Base-by-base conservation (phyloP, 2,113 vertebrate genomes). In the Carassius auratus region DNA sequence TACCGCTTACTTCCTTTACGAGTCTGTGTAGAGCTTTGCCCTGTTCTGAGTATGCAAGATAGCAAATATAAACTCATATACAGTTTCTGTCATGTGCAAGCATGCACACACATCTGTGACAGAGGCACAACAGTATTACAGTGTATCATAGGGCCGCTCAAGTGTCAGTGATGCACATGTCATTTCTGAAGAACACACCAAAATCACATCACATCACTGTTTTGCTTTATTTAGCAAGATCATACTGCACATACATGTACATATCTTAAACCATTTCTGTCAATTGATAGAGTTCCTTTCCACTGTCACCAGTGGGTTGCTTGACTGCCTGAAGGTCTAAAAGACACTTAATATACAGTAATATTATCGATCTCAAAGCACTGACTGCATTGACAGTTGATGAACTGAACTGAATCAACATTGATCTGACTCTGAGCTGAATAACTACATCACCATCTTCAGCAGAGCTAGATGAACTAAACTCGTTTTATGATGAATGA, bases 1-100 rank as follows among this genome's bases (percentile, higher is more conserved):
- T 36, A 84, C 62, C n/a, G 19, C 79, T 42, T 33, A 64, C 66
- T 87, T 86, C 83, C 84, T 50, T 69, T 79, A 8, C 33, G 36
- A 50, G 42, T 38, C 52, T 50, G 73, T 57, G 30, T 52, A 76
- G 74, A 23, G 19, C 52, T 76, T 76, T 85, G 52, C 61, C 21
- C 59, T 81, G 76, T 66, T 69, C 13, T 66, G 7, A 66, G 13
- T 79, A 8, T 15, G 57, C 8, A 21, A 86, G 57, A 83, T 48
- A 83, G 4, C 69, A 15, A 30, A 81, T 26, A 84, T n/a, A 77
- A 26, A 76, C 59, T 33, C 36, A 69, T 15, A 33, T 33, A 55
- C 45, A 38, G 17, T 15, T 13, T 62, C 26, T 14, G 26, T 69
- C 42, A 55, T 42, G 66, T 69, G 38, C 48, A 57, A 38, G n/a